Evolutionary conservation across 2,113 vertebrate genomes (phyloP).

Genomic region (Alces alces): DNA sequence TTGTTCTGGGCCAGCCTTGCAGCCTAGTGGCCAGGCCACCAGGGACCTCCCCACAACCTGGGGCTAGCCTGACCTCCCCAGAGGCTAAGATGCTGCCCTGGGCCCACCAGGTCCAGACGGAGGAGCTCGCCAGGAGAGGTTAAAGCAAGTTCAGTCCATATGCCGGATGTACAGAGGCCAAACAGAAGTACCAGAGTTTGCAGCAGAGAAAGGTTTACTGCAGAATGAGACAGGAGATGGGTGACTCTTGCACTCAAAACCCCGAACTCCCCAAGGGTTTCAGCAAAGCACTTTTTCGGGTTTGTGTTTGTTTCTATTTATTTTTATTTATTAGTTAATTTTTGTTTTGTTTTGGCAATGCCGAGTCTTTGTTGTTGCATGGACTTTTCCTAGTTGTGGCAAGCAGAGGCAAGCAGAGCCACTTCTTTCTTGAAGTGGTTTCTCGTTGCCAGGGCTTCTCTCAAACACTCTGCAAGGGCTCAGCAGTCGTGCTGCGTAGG

Average conservation of each 20-base stretch:
- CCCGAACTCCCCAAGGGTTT: background rate
- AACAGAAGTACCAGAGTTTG: background rate
- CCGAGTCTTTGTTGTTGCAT: background rate
- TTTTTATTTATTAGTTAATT: background rate
- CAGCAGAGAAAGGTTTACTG: background rate
- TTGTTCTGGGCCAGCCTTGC: background rate
- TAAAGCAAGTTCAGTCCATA: background rate
- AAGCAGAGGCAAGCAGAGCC: background rate
- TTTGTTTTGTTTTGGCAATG: background rate
- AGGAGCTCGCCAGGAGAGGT: background rate
- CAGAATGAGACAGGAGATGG: background rate
- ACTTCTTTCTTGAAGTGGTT: background rate
- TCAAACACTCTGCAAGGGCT: background rate
- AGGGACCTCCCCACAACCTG: background rate
- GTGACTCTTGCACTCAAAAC: background rate
- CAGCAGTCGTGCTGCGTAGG: background rate
- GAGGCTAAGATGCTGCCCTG: background rate
- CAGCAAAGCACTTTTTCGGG: background rate
- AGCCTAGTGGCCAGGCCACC: background rate
- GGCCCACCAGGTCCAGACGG: rapidly evolving
- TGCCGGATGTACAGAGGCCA: background rate
- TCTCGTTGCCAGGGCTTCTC: background rate
- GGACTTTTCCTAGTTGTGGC: background rate
- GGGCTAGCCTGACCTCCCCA: background rate
- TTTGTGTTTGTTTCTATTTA: background rate